Evolutionary conservation across 2,113 vertebrate genomes (phyloP).

Genomic region (Heterochromis multidens): DNA sequence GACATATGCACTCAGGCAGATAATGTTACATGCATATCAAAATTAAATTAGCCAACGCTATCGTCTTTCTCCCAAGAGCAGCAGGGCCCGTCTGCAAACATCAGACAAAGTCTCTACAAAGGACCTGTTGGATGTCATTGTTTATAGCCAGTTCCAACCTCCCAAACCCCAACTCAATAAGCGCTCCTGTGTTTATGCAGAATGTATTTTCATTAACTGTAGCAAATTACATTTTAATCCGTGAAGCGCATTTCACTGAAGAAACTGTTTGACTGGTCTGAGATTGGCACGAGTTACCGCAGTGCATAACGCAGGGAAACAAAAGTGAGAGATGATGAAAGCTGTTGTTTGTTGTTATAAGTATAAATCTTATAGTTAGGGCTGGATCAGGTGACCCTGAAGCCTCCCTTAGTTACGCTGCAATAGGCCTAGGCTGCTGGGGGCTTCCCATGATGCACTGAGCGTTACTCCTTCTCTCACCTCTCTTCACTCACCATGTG

Average conservation of each 20-base stretch:
- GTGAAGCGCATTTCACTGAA: conserved; percentile 57
- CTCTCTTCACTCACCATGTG: too few species aligned
- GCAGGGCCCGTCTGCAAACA: conserved; percentile 58
- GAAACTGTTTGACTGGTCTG: conserved; percentile 55
- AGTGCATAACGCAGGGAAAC: conserved; percentile 17
- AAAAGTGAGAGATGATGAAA: conserved; percentile 47
- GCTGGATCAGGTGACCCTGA: too few species aligned
- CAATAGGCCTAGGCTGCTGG: too few species aligned
- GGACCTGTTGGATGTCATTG: conserved; percentile 34
- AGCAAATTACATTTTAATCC: conserved; percentile 72
- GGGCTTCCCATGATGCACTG: too few species aligned
- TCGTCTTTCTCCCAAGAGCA: conserved; percentile 48
- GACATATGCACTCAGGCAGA: conserved; percentile 34
- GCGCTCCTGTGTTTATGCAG: conserved; percentile 47
- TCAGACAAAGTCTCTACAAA: conserved; percentile 46
- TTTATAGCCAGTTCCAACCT: conserved; percentile 38
- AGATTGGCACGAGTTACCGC: conserved; percentile 50
- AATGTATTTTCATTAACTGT: conserved; percentile 64
- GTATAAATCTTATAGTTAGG: too few species aligned
- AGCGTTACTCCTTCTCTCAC: too few species aligned
- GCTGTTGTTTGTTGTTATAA: conserved; percentile 31
- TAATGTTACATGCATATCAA: conserved; percentile 36
- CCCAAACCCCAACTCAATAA: conserved; percentile 57
- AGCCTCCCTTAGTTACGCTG: too few species aligned
- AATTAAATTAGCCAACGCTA: conserved; percentile 62